Evolutionary conservation across 2,113 vertebrate genomes (phyloP).

Genomic region (Orthonyx spaldingii): DNA sequence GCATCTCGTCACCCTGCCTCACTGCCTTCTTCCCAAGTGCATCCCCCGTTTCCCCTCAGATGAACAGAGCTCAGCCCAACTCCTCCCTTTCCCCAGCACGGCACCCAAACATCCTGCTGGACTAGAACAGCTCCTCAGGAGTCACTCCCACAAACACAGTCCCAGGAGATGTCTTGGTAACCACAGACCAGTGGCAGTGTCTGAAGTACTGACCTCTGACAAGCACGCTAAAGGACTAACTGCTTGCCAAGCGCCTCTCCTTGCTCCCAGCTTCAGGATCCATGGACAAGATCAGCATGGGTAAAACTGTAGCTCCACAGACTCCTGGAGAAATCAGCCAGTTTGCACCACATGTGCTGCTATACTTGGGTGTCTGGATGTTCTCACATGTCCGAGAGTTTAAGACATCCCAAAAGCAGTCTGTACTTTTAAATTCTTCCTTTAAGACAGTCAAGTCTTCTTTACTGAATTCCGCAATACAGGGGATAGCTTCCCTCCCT

Average conservation of each 20-base stretch:
- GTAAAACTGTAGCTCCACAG: neutral
- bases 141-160: neutral
- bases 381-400: neutral
- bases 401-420: neutral
- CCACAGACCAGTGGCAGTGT: accelerated
- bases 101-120: neutral
- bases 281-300: accelerated
- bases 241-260: neutral
- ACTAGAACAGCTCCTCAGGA: neutral
- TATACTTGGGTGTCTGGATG: neutral
- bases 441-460: accelerated
- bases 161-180: neutral
- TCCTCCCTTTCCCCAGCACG: neutral
- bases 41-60: neutral
- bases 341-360: neutral
- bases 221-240: neutral
- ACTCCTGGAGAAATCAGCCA: neutral
- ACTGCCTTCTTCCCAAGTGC: neutral
- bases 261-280: neutral
- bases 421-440: neutral
- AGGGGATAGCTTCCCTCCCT: neutral
- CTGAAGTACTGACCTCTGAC: neutral
- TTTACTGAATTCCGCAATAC: accelerated
- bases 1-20: neutral
- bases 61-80: neutral